phyloP scores from a whole-genome alignment of 1,140 invertebrate species.

The Lepidostoma basale region DNA sequence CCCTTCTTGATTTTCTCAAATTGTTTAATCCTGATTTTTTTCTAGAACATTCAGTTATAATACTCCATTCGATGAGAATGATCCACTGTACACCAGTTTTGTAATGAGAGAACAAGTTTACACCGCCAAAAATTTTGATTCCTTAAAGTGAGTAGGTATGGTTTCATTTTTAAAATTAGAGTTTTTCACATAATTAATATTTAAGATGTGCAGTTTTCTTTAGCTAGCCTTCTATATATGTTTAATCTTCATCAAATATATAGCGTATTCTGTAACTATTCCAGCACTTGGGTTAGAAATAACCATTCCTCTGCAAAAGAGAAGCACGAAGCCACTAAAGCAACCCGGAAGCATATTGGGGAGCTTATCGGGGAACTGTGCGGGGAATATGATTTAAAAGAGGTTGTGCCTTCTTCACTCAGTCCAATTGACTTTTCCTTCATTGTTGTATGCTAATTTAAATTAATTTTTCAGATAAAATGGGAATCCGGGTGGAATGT shows the following conservation, averaged over 20 bases:
- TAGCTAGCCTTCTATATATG: too few relatives aligned
- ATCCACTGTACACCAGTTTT: conserved; percentile 38
- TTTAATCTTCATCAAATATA: too few relatives aligned
- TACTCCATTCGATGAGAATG: conserved; percentile 42
- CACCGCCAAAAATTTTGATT: conserved; percentile 55
- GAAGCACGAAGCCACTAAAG: conserved; percentile 63
- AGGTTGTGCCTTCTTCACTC: conserved; percentile 55
- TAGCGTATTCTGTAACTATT: too few relatives aligned
- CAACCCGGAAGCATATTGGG: conserved; percentile 68
- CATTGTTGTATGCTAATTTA: not conserved
- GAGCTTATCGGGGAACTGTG: conserved; percentile 63
- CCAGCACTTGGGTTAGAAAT: conserved; percentile 67
- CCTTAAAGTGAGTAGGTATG: conserved; percentile 53
- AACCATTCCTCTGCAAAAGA: conserved; percentile 66
- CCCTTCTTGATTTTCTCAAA: too few relatives aligned
- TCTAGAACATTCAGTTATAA: conserved; percentile 51
- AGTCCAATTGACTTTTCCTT: not conserved
- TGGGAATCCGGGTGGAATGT: conserved; percentile 87
- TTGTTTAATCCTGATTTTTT: too few relatives aligned
- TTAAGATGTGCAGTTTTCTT: too few relatives aligned
- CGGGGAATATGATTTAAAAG: conserved; percentile 60
- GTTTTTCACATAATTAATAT: conserved; percentile 1
- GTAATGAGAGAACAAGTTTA: conserved; percentile 54
- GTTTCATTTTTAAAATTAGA: too few relatives aligned
- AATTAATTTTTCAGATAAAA: conserved; percentile 52